Base-by-base conservation (phyloP, 2,888 invertebrate species). In the Seladonia tumulorum region DNA sequence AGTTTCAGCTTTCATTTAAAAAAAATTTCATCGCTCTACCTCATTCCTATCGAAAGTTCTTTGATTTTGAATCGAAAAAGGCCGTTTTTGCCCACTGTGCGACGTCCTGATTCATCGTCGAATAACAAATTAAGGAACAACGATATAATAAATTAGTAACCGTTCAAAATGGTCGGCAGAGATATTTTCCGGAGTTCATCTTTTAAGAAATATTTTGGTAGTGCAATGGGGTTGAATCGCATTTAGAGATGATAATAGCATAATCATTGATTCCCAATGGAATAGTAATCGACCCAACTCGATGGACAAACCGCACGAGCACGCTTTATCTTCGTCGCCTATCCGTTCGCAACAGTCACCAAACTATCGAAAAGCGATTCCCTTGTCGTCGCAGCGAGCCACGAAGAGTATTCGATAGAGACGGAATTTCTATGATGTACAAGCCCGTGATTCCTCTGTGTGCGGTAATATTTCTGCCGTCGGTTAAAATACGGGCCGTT, bases 291-390 rank as follows among this genome's bases (percentile, higher is more conserved):
- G 49, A 49, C 18, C 18, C 4, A 49, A 49, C 49, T 49, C 18
- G 49, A 18, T 18, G 22, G 53, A 53, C 8, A 22, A 53, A 53
- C 53, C 53, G 22, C n/a, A 10, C 53, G n/a, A 53, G n/a, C n/a
- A 53, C 53, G 53, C 53, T 10, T 53, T 53, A 53, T 53, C 53
- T 53, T 53, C 53, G 53, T 10, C 22, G 53, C 22, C 10, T 10
- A 12, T 45, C 45, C 53, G 53, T 60, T 14, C 60, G 25, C 3
- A 22, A 35, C 47, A 22, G 35, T 39, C 16, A 0, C 5, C 10
- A 7, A 49, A 35, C n/a, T 18, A 49, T 68, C 45, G 76, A 39
- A 49, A 68, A 77, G 18, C 49, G 49, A 68, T 68, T 47, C 47
- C 22, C n/a, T 22, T 22, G 22, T 47, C 66, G 39, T 49, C 49